Base-by-base conservation (phyloP, 2,113 vertebrate genomes). In the Sylvilagus bachmani region DNA sequence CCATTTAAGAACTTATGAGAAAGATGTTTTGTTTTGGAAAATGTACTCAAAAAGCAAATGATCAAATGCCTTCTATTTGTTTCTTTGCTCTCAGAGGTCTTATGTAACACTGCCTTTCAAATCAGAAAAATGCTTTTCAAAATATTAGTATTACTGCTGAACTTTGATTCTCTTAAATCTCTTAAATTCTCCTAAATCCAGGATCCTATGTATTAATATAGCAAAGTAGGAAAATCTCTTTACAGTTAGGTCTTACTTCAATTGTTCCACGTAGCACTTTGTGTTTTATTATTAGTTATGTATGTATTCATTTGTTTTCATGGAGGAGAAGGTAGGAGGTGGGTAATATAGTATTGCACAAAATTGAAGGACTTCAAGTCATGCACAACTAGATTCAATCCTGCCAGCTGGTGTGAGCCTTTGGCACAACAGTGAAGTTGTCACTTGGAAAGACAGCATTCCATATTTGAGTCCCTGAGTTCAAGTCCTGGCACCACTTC, bases 151-250 rank as follows among this genome's bases (percentile, higher is more conserved):
- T 94, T 38, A 49, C 36, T 86, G 19, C 27, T 84, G 51, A 86
- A 25, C 0, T 83, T 89, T 89, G 69, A 64, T 67, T 70, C n/a
- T 73, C 25, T 67, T 85, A 83, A 85, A 90, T 62, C 9, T n/a
- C 33, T 84, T 89, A 84, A 70, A 64, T 69, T 66, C 31, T 74
- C 24, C 62, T 86, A 83, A 85, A 89, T 62, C 10, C 86, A 67
- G 31, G 80, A 70, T 53, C 17, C 1, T 11, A 91, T 29, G 55
- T 5, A 36, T 2, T 38, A 1, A 1, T 77, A 1, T 51, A 81
- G 67, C 44, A 55, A 85, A 81, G 79, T 77, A 17, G 13, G 67
- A 81, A 89, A 81, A 31, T 64, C 10, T 22, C 22, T 55, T 53
- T 70, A 71, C 2, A 66, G 38, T 75, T 86, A 90, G 33, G 21